These are phyloP conservation scores for Malurus leucopterus DNA, from an alignment of 2,797 vertebrate species.

Conservation along the genomic window DNA sequence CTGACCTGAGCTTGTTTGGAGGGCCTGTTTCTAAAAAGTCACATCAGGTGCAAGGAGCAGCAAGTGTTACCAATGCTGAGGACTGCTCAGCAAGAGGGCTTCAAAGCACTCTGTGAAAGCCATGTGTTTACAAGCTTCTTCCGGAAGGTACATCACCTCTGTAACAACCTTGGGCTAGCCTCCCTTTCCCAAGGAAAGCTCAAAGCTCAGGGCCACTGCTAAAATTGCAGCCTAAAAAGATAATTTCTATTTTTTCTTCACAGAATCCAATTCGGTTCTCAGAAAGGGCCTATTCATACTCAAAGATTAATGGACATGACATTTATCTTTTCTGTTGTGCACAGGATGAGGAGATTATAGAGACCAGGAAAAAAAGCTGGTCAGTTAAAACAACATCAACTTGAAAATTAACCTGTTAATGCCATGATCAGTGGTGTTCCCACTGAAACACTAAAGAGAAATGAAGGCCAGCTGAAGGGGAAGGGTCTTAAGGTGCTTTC, in stretches of 20 bases:
- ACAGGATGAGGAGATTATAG: neutral
- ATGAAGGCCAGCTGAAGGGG: neutral
- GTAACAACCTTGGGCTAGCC: neutral
- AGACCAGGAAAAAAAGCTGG: neutral
- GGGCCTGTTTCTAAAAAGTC: neutral
- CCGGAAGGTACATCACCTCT: fast-evolving
- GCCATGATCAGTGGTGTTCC: neutral
- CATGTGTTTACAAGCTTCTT: neutral
- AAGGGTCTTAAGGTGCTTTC: neutral
- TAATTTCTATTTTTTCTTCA: neutral
- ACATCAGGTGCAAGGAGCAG: neutral
- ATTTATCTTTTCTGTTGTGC: neutral
- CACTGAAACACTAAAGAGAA: neutral
- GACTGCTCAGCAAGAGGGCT: neutral
- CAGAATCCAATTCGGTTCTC: neutral
- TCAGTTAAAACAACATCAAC: neutral
- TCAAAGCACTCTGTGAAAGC: neutral
- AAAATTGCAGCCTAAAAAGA: neutral
- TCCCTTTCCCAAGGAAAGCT: neutral
- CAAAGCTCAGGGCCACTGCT: neutral
- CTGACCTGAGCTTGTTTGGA: neutral
- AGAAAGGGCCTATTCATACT: neutral
- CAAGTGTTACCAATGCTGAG: neutral
- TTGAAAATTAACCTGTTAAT: neutral
- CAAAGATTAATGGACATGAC: neutral